Conservation (phyloP, 1,140 invertebrate genomes). For the Drosophila nasuta region DNA sequence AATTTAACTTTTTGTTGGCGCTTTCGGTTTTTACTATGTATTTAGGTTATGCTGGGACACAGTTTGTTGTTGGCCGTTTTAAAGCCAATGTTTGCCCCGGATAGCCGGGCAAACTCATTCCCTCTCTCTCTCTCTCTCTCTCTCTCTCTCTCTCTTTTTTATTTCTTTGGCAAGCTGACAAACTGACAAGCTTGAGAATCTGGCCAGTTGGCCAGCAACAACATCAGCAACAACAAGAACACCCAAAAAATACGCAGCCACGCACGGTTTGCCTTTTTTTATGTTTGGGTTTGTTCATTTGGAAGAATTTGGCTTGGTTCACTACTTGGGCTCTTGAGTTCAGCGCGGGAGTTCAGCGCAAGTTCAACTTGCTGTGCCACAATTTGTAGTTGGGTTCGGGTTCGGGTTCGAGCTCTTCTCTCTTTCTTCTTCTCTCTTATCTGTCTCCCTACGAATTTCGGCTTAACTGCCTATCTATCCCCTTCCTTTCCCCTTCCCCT, state of each 20-base stretch:
- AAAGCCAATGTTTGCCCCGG: conserved; percentile 36
- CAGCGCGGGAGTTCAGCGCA: conserved; percentile 17
- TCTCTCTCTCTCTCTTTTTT: not conserved
- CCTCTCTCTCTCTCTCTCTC: not conserved
- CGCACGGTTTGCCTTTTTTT: conserved; percentile 47
- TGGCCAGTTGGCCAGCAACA: conserved; percentile 13
- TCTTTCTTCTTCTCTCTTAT: not conserved
- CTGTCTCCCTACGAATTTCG: not conserved
- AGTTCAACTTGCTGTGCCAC: conserved; percentile 16
- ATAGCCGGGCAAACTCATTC: not conserved
- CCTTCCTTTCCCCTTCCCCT: not conserved
- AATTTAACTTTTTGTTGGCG: conserved; percentile 70
- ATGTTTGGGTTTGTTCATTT: conserved; percentile 62
- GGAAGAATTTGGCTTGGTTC: conserved; percentile 60
- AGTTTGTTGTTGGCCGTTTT: conserved; percentile 41
- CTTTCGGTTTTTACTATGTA: conserved; percentile 54
- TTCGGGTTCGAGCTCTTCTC: not conserved
- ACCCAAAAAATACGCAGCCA: conserved; percentile 8
- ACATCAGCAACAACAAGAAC: not conserved
- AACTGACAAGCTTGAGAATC: conserved; percentile 16
- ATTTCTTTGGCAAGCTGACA: conserved; percentile 6
- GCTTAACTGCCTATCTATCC: conserved; percentile 10
- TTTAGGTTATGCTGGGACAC: conserved; percentile 46
- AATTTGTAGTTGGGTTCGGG: conserved; percentile 7
- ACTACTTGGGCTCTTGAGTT: conserved; percentile 23